phyloP scores from a whole-genome alignment of 2,797 vertebrate genomes.

The Onychomys leucogaster region DNA sequence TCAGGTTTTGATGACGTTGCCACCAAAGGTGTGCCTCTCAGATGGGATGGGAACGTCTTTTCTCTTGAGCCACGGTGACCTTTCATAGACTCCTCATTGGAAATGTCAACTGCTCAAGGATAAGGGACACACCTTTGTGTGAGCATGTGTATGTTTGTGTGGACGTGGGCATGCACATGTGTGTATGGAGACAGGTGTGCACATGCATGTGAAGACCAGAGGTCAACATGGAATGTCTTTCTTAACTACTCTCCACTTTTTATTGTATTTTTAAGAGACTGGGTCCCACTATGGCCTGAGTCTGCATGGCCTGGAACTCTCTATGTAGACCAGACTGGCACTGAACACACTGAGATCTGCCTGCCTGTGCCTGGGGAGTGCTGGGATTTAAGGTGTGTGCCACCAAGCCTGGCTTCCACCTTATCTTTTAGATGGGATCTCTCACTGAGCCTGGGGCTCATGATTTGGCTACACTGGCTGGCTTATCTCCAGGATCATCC shows the following conservation, averaged over 20 bases:
- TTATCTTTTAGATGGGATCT: neutral
- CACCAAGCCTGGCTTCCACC: neutral
- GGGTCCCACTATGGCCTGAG: neutral
- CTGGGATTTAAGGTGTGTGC: neutral
- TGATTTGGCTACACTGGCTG: neutral
- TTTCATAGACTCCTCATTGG: neutral
- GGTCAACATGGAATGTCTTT: neutral
- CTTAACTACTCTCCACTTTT: neutral
- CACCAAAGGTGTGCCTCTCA: neutral
- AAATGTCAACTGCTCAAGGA: neutral
- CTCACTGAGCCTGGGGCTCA: neutral
- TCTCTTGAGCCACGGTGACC: neutral
- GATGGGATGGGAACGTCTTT: neutral
- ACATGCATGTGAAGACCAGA: neutral
- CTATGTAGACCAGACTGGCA: neutral
- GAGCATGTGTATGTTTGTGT: neutral
- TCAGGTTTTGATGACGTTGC: constrained; percentile 1
- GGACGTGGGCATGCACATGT: neutral
- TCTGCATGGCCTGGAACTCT: neutral
- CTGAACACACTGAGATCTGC: neutral
- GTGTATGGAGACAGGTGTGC: too few relatives aligned
- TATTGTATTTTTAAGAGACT: neutral
- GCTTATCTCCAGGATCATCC: too few relatives aligned
- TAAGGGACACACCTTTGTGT: neutral
- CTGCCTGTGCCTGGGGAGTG: neutral